These are phyloP conservation scores for Perca flavescens DNA, from an alignment of 2,113 vertebrate genomes.

Conservation along the genomic window DNA sequence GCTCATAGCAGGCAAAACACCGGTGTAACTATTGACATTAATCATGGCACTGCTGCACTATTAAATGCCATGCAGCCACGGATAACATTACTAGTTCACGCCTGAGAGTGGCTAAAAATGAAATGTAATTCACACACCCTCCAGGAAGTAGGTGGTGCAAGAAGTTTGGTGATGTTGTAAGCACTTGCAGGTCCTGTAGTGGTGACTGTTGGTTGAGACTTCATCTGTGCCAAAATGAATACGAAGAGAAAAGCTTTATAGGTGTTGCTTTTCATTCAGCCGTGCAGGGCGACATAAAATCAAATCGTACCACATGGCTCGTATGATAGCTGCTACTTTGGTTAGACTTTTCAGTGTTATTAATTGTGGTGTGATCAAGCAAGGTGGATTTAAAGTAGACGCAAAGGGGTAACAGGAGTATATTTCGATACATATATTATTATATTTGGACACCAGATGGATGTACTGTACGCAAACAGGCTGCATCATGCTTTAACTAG, in stretches of 20 bases:
- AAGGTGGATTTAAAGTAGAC: background rate
- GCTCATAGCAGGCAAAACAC: constrained; percentile 9
- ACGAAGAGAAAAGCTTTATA: background rate
- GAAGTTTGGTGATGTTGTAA: background rate
- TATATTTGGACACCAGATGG: background rate
- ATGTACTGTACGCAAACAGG: background rate
- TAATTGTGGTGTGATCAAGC: background rate
- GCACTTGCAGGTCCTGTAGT: background rate
- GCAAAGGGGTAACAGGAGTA: background rate
- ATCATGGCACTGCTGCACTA: background rate
- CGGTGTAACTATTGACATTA: background rate
- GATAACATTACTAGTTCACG: background rate
- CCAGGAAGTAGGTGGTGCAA: background rate
- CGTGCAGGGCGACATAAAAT: background rate
- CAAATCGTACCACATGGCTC: background rate
- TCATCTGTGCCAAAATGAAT: background rate
- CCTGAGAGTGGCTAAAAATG: background rate
- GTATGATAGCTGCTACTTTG: background rate
- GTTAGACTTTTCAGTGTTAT: background rate
- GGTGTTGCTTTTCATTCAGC: background rate
- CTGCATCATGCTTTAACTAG: too few relatives aligned
- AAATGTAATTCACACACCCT: background rate
- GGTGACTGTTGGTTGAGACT: background rate
- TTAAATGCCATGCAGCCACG: background rate
- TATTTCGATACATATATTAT: background rate